phyloP scores from a whole-genome alignment of 2,888 invertebrate species.

The Lithophane leautieri region DNA sequence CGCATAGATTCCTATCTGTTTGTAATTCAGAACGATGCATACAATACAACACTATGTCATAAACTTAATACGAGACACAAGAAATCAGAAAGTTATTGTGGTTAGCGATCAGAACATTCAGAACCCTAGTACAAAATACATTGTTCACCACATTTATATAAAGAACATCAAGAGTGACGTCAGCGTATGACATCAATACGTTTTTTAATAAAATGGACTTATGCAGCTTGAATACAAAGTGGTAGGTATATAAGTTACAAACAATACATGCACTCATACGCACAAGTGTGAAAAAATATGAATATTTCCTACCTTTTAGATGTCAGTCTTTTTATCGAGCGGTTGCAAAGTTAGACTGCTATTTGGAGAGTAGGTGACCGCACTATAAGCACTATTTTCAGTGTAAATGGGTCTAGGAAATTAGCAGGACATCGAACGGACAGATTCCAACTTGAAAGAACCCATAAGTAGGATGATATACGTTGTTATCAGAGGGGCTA shows the following conservation, averaged over 20 bases:
- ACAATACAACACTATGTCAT: not conserved
- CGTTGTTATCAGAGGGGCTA: no score
- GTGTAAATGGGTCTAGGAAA: not conserved
- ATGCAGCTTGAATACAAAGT: conserved; percentile 51
- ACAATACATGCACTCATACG: not conserved
- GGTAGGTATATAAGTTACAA: not conserved
- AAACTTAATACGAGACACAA: not conserved
- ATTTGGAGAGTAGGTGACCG: not conserved
- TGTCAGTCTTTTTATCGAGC: not conserved
- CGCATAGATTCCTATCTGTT: not conserved
- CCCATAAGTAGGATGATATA: not conserved
- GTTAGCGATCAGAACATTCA: conserved; percentile 4
- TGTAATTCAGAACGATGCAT: not conserved
- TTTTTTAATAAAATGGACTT: conserved; percentile 40
- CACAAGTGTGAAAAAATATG: not conserved
- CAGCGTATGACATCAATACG: conserved; percentile 47
- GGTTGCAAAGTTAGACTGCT: not conserved
- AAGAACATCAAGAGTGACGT: conserved; percentile 34
- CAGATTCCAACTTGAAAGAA: not conserved
- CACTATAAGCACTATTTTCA: not conserved
- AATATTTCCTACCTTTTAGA: not conserved
- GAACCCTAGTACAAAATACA: not conserved
- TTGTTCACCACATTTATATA: conserved; percentile 13
- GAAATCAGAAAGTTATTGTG: conserved; percentile 7
- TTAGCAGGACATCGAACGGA: not conserved